Evolutionary conservation across 2,888 invertebrate species (phyloP), one percentile per base, ranked within the genome.

Genomic region (Dermolepida albohirtum): DNA sequence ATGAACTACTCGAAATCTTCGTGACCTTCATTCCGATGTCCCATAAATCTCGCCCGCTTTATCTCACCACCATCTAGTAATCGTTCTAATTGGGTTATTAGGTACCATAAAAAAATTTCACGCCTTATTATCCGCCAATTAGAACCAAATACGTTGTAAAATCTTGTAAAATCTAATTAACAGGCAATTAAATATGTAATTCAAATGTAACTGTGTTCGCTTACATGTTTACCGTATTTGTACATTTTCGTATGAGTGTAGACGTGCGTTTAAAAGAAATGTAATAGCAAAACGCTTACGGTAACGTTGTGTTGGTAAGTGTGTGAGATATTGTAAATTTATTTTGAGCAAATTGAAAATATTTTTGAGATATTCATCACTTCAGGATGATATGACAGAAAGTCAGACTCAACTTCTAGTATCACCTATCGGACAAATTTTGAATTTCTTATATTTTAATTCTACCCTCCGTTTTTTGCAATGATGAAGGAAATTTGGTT

Each of bases 101-200:
- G 59, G 59, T 62, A 47, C 47, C 47, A 62, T 62, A 62, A 62
- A 62, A 44, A 47, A 62, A 62, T 62, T 62, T 62, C 59, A 62
- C 59, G 59, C 59, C 59, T 62, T 62, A 62, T 62, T 62, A 62
- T 62, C 59, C 59, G 34, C 47, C 59, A 62, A 62, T 62, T 62
- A 62, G 47, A 47, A 62, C 59, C 59, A 47, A 47, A 47, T 62
- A 62, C 34, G 59, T 34, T 47, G 29, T 17, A 39, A 22, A 8
- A 47, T 47, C 59, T 62, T 62, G 59, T 62, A 62, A 62, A 62
- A 47, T 39, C 59, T 62, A 47, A 62, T 62, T 62, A 62, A 62
- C 59, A 27, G 14, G 49, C 49, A 62, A 62, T 62, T 62, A 62
- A 47, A 47, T 5, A 47, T 47, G 47, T 62, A 47, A 62, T 62